A percentile compares a stretch with the other conserved stretches of the same genome.
phyloP scores from a whole-genome alignment of 2,888 invertebrate species.

The Drosophila birchii region DNA sequence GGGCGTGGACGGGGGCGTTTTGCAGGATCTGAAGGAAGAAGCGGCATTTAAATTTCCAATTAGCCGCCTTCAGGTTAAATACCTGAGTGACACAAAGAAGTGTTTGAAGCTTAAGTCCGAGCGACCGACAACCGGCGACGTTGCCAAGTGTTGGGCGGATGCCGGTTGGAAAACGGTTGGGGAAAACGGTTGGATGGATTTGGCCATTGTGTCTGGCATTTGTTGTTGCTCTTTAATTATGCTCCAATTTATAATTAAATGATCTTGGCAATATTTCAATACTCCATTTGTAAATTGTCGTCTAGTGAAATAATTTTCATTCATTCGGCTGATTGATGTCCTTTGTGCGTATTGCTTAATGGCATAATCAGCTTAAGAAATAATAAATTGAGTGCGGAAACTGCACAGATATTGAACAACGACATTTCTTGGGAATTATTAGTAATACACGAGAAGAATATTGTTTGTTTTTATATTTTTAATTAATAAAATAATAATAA shows the following conservation, averaged over 20 bases:
- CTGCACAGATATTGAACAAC: background rate
- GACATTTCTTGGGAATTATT: background rate
- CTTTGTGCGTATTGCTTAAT: conserved; percentile 14
- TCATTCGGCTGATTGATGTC: conserved; percentile 22
- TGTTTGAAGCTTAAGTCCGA: conserved; percentile 39
- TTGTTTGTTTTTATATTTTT: background rate
- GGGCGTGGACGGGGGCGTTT: conserved; percentile 14
- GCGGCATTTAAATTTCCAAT: conserved; percentile 56
- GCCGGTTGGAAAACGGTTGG: background rate
- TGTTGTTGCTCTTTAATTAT: conserved; percentile 40
- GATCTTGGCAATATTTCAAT: conserved; percentile 40
- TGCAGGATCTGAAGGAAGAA: conserved; percentile 21
- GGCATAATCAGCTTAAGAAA: conserved; percentile 20
- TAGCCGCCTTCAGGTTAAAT: conserved; percentile 44
- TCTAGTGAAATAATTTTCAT: conserved; percentile 33
- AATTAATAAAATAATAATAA: background rate
- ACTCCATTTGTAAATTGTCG: conserved; percentile 12
- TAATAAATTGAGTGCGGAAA: conserved; percentile 18
- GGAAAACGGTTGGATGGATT: background rate
- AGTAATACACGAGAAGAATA: background rate
- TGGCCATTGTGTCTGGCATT: conserved; percentile 13
- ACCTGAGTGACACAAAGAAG: conserved; percentile 46
- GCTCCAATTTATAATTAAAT: conserved; percentile 37
- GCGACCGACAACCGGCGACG: background rate
- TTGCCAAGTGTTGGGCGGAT: conserved; percentile 13